phyloP scores from a whole-genome alignment of 2,888 invertebrate species.

The Sabatieria punctata region DNA sequence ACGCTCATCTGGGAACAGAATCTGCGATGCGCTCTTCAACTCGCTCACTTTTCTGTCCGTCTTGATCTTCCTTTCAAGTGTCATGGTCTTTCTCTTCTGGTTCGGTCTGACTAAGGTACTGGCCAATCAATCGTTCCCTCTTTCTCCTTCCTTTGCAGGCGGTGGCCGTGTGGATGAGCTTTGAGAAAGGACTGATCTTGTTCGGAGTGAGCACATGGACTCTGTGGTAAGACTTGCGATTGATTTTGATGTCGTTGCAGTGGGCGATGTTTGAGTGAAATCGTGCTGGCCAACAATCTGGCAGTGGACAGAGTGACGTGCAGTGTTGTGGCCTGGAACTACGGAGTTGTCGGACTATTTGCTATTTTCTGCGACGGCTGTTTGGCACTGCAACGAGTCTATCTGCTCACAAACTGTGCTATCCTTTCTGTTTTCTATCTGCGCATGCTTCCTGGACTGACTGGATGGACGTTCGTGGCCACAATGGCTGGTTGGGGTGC shows the following conservation, averaged over 20 bases:
- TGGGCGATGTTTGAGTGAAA: background rate
- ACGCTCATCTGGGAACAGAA: background rate
- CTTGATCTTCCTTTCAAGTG: background rate
- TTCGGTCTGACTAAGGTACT: background rate
- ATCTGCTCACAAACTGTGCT: background rate
- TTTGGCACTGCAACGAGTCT: background rate
- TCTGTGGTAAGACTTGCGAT: too few relatives aligned
- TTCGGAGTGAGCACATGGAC: background rate
- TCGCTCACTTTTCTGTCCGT: background rate
- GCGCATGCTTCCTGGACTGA: background rate
- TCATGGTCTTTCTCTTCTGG: background rate
- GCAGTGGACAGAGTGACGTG: background rate
- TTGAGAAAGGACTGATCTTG: background rate
- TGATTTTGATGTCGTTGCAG: too few relatives aligned
- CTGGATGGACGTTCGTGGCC: background rate
- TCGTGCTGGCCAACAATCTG: background rate
- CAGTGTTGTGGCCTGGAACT: background rate
- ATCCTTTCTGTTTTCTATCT: background rate
- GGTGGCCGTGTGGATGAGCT: background rate
- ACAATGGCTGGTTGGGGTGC: background rate
- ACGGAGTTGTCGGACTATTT: background rate
- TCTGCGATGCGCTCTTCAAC: background rate
- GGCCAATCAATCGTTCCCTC: background rate
- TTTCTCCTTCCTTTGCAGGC: background rate
- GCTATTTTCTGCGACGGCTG: background rate